Conservation (phyloP, 2,797 vertebrate species). For the Neopelma chrysocephalum region DNA sequence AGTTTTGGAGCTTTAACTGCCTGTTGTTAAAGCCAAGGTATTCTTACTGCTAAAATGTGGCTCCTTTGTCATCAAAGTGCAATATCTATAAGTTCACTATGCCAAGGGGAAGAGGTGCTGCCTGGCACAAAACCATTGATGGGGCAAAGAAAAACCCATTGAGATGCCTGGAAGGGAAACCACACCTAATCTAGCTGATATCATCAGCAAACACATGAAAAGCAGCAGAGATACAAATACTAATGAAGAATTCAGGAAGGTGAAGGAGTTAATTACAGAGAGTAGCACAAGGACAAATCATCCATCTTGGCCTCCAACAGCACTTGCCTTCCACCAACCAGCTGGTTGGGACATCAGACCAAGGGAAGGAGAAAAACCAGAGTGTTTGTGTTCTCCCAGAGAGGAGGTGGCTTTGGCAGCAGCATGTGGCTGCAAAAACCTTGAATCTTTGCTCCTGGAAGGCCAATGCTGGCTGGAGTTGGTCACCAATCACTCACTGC, state of each 20-base stretch:
- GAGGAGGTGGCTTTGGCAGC: neutral
- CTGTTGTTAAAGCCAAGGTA: neutral
- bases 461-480: neutral
- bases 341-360: neutral
- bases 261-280: neutral
- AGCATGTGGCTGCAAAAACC: neutral
- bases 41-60: neutral
- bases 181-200: neutral
- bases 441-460: neutral
- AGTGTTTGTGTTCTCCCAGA: neutral
- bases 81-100: fast-evolving
- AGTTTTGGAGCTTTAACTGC: neutral
- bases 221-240: neutral
- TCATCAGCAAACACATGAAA: neutral
- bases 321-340: neutral
- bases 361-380: neutral
- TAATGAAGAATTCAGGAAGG: neutral
- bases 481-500: fast-evolving
- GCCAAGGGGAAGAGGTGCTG: neutral
- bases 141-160: neutral
- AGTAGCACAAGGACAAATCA: neutral
- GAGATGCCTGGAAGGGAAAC: neutral
- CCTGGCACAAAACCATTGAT: neutral
- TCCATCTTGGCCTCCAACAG: neutral
- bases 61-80: neutral